phyloP scores from a whole-genome alignment of 2,888 invertebrate genomes.

The Ophioninae sp. region DNA sequence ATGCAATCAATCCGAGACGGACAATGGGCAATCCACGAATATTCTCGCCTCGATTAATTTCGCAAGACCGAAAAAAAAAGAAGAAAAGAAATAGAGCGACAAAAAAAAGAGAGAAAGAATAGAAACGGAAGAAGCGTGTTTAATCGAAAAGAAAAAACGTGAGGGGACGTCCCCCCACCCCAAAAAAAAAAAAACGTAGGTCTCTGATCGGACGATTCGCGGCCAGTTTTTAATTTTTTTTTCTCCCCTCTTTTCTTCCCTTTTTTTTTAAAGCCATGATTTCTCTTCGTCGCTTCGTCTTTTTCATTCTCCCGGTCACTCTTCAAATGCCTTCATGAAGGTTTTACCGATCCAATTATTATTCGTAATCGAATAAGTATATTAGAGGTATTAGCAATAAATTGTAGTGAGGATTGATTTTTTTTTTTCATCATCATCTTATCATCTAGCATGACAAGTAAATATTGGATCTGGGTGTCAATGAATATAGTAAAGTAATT shows the following conservation, averaged over 20 bases:
- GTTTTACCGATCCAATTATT: conserved; percentile 68
- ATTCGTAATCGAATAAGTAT: conserved; percentile 76
- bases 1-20: conserved; percentile 60
- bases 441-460: conserved; percentile 79
- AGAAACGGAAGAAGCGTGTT: conserved; percentile 7
- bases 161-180: background rate
- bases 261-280: conserved; percentile 39
- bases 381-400: conserved; percentile 78
- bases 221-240: background rate
- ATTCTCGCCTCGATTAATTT: conserved; percentile 33
- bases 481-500: conserved; percentile 70
- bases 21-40: conserved; percentile 31
- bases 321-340: conserved; percentile 49
- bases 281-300: conserved; percentile 32
- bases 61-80: conserved; percentile 23
- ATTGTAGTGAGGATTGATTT: conserved; percentile 76
- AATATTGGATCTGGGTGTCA: conserved; percentile 74
- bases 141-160: conserved; percentile 17
- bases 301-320: conserved; percentile 24
- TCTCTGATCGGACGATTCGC: background rate
- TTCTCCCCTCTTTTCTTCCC: conserved; percentile 14
- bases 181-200: conserved; percentile 15
- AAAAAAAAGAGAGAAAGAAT: background rate
- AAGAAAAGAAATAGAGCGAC: conserved; percentile 10
- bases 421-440: conserved; percentile 71